A percentile compares a stretch with the other conserved stretches of the same genome.
phyloP scores from a whole-genome alignment of 2,113 vertebrate genomes.

The Heloderma charlesbogerti region DNA sequence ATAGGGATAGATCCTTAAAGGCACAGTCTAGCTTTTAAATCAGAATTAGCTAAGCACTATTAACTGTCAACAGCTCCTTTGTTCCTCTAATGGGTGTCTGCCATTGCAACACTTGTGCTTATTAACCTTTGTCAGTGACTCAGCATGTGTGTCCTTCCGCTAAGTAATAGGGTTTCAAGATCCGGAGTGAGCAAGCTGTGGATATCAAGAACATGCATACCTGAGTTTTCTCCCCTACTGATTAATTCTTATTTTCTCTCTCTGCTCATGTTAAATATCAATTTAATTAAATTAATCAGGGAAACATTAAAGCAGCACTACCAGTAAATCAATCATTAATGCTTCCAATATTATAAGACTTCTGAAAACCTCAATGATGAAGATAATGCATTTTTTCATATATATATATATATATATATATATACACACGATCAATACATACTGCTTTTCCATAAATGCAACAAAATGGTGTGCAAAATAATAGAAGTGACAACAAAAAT shows the following conservation, averaged over 20 bases:
- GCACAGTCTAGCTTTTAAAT: constrained; percentile 26
- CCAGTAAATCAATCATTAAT: background rate
- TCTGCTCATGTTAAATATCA: background rate
- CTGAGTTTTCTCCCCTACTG: background rate
- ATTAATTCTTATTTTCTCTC: background rate
- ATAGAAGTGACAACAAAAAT: background rate
- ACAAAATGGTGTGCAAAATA: background rate
- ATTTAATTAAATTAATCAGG: background rate
- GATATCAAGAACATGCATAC: background rate
- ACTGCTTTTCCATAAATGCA: background rate
- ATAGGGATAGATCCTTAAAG: background rate
- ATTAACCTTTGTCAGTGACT: constrained; percentile 43
- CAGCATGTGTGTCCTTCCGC: constrained; percentile 29
- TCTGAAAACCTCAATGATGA: background rate
- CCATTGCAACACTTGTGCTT: constrained; percentile 24
- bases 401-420: no score
- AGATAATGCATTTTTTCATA: no score
- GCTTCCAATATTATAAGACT: background rate
- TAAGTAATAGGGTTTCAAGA: constrained; percentile 9
- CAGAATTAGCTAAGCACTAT: constrained; percentile 41
- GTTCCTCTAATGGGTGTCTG: constrained; percentile 38
- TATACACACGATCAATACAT: background rate
- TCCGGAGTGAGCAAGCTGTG: background rate
- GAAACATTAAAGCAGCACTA: background rate
- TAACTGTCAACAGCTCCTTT: constrained; percentile 33